These are phyloP conservation scores for Choristoneura rosaceana DNA, from an alignment of 2,888 invertebrate genomes.

Conservation along the genomic window DNA sequence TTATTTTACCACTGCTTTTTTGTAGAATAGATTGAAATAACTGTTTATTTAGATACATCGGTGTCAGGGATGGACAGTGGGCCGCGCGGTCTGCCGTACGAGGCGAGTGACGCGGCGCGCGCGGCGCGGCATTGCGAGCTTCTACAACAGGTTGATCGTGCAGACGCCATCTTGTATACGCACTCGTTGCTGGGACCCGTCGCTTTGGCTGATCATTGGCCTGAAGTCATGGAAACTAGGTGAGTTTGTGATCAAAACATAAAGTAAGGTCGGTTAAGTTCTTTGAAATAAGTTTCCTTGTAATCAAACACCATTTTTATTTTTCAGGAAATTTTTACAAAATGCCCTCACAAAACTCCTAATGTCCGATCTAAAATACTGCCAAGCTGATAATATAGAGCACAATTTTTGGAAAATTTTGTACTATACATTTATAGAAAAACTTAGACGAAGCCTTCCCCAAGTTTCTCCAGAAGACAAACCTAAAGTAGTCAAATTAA, in stretches of 20 bases:
- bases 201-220: slow-evolving; percentile 87
- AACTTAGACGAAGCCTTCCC: slow-evolving; percentile 88
- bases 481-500: slow-evolving; percentile 87
- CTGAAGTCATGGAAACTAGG: slow-evolving; percentile 87
- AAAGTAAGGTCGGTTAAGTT: neutral
- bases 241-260: slow-evolving; percentile 45
- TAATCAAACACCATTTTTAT: slow-evolving; percentile 11
- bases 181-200: slow-evolving; percentile 85
- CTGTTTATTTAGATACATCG: slow-evolving; percentile 16
- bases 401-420: slow-evolving; percentile 96
- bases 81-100: slow-evolving; percentile 62
- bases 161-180: slow-evolving; percentile 88
- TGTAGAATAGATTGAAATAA: slow-evolving; percentile 7
- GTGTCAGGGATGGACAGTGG: slow-evolving; percentile 56
- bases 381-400: slow-evolving; percentile 94
- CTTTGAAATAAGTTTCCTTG: neutral
- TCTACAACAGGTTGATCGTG: slow-evolving; percentile 88
- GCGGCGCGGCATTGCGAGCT: slow-evolving; percentile 86
- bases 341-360: slow-evolving; percentile 88
- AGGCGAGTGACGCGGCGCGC: slow-evolving; percentile 86
- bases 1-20: slow-evolving; percentile 4
- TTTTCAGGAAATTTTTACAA: slow-evolving; percentile 86
- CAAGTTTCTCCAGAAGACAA: slow-evolving; percentile 87
- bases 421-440: slow-evolving; percentile 95
- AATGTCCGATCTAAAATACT: slow-evolving; percentile 93